phyloP scores from a whole-genome alignment of 2,797 vertebrate species.

The Lemur catta region DNA sequence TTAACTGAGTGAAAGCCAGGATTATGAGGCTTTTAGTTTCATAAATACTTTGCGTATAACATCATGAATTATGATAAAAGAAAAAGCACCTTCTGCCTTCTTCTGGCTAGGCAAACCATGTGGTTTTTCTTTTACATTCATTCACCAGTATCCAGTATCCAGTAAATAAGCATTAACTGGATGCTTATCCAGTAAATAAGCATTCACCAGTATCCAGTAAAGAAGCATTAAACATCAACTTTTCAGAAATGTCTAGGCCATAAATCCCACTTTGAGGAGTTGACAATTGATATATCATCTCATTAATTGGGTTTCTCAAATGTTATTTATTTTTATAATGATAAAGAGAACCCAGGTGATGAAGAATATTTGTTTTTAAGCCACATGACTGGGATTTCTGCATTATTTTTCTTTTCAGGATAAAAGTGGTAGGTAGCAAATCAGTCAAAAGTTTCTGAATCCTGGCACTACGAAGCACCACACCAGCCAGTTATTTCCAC shows the following conservation, averaged over 20 bases:
- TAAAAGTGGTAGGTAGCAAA: neutral
- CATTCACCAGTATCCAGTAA: neutral
- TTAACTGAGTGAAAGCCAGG: neutral
- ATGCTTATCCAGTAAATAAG: neutral
- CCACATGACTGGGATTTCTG: neutral
- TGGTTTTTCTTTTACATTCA: neutral
- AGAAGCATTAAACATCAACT: neutral
- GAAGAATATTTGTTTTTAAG: conserved; percentile 36
- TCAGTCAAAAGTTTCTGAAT: conserved; percentile 7
- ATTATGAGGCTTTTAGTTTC: conserved; percentile 37
- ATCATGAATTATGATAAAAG: neutral
- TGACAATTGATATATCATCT: neutral
- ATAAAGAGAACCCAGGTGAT: conserved; percentile 3
- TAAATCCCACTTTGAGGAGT: neutral
- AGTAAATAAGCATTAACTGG: neutral
- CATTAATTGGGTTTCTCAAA: neutral
- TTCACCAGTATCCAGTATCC: neutral
- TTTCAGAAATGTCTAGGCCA: neutral
- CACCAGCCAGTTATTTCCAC: neutral
- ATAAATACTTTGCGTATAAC: neutral
- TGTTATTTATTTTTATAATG: neutral
- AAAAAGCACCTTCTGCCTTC: neutral
- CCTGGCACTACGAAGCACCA: neutral
- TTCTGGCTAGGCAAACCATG: neutral
- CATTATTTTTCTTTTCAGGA: conserved; percentile 21